Base-by-base conservation (phyloP, 2,113 vertebrate species). In the Rattus rattus region DNA sequence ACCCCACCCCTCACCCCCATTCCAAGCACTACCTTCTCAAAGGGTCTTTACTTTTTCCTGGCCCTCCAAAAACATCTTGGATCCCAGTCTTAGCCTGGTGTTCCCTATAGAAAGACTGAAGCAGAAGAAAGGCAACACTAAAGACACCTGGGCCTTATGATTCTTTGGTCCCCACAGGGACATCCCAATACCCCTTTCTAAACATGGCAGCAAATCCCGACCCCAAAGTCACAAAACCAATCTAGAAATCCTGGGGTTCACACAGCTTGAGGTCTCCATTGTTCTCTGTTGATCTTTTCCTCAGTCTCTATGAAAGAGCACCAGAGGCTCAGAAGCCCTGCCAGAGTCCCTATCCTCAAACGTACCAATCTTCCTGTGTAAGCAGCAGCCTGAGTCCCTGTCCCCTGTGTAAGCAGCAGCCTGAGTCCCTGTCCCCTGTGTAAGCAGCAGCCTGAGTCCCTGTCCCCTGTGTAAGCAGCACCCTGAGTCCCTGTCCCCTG, bases 21-120 rank as follows among this genome's bases (percentile, higher is more conserved):
- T 72, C 39, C 47, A n/a, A 76, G 26, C 39, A 9, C 75, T 90
- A 52, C 56, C 63, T 89, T 91, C 81, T 65, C 43, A 47, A 77
- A 86, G n/a, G 17, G 24, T n/a, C 94, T 85, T 59, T 56, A 77
- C 16, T 59, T 63, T 69, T 52, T 63, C 76, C 70, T 47, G 16
- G n/a, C 33, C 43, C 75, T 65, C 80, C 61, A 75, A 94, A 92
- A 94, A 3, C 30, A 92, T 81, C 56, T 80, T 72, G 36, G n/a
- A 72, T 69, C 17, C 76, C 67, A 17, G n/a, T 80, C 52, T 94
- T 43, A 88, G 88, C 7, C 14, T 96, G 76, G n/a, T 73, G 75
- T 84, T 59, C 89, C 47, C 92, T 80, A 94, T 8, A 85, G 70
- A 16, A 36, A 94, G 92, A 91, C 3, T 59, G 97, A 89, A 73